Evolutionary conservation across 2,888 invertebrate species (phyloP).

Genomic region (Schizaphis graminum): DNA sequence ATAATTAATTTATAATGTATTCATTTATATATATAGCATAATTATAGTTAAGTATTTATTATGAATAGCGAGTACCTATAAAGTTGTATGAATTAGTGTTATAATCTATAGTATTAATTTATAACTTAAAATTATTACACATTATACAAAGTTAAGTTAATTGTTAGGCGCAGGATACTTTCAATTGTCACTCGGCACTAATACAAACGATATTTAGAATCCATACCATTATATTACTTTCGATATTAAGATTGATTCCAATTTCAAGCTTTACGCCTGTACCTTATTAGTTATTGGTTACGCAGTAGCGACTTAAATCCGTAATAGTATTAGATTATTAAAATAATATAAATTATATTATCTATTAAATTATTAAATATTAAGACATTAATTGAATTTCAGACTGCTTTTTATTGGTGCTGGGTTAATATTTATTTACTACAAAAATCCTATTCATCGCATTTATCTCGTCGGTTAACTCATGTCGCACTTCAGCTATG

Average conservation of each 20-base stretch:
- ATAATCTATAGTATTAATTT: not conserved
- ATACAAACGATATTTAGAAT: not conserved
- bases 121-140: not conserved
- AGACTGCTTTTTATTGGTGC: not conserved
- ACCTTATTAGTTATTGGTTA: not conserved
- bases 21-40: not conserved
- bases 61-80: not conserved
- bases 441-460: not conserved
- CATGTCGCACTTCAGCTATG: not conserved
- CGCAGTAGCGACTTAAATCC: not conserved
- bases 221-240: not conserved
- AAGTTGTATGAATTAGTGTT: not conserved
- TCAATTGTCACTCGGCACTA: not conserved
- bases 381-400: not conserved
- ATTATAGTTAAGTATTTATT: not conserved
- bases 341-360: not conserved
- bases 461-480: not conserved
- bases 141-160: not conserved
- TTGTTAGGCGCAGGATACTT: not conserved
- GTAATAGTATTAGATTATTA: not conserved
- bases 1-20: not conserved
- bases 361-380: not conserved
- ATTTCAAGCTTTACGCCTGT: not conserved
- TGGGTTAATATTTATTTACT: not conserved
- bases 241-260: not conserved